Base-by-base conservation (phyloP, 2,113 vertebrate species). In the Tiliqua scincoides region DNA sequence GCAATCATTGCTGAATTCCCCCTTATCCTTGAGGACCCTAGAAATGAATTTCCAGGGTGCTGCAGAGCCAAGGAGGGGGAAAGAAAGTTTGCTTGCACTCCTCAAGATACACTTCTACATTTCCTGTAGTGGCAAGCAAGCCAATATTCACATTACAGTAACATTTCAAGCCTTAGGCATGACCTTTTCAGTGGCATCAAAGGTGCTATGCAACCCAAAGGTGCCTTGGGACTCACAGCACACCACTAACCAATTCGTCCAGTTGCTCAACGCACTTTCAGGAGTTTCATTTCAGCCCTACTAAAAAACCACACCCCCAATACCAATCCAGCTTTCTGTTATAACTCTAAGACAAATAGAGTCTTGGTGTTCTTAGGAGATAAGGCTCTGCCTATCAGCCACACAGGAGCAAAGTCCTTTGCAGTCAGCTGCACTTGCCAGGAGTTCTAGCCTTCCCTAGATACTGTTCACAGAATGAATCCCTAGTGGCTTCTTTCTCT, bases 371-470 rank as follows among this genome's bases (percentile, higher is more conserved):
- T 6, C n/a, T 89, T 25, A 67, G 43, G 48, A 93, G 94, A 95
- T 91, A 94, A 94, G 89, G 67, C 68, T 75, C 32, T 12, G 4
- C 83, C 74, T 59, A 63, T 87, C 91, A 85, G 82, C 77, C 79
- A 70, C 6, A 71, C 80, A 61, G 91, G 94, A 88, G 84, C 93
- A 95, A 95, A 95, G 95, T 95, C 94, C 93, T 79, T 73, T n/a
- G 59, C 65, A 0, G 1, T 1, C 0, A 15, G 1, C 0, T 62
- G 32, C 25, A 62, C 67, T 79, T 32, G 52, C 74, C 57, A 37
- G n/a, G 25, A 73, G n/a, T 72, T 25, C 52, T 32, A 37, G 77
- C 68, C 85, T 86, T 76, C 68, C 37, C 30, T 74, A 43, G n/a
- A 80, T 35, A 74, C 57, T 30, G 23, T 30, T 63, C 21, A 61